Evolutionary conservation across 2,888 invertebrate species (phyloP).

Genomic region (Netelia inedita): DNA sequence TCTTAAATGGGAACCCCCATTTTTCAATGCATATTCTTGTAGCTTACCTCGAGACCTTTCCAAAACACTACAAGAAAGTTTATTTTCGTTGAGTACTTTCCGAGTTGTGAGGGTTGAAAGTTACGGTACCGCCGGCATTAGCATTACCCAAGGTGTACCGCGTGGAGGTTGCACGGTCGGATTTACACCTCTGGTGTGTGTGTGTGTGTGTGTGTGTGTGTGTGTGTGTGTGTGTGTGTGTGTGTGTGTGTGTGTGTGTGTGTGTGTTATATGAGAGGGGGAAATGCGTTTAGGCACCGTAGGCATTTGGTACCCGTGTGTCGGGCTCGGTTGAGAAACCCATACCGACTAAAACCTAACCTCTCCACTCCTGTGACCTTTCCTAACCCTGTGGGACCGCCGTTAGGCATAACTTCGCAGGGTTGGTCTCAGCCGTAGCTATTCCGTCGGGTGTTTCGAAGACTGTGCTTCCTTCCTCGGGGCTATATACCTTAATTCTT

Average conservation of each 20-base stretch:
- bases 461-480: conserved; percentile 26
- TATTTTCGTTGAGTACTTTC: no score
- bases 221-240: conserved; percentile 1
- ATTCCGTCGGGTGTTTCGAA: conserved; percentile 28
- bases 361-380: conserved; percentile 16
- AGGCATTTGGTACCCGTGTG: background rate
- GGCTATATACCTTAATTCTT: background rate
- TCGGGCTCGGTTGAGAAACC: conserved; percentile 2
- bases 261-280: background rate
- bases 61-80: no score
- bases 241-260: conserved; percentile 8
- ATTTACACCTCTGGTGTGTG: no score
- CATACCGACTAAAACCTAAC: conserved; percentile 54
- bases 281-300: background rate
- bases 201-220: no score
- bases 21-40: no score
- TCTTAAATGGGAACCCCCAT: no score
- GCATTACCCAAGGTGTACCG: no score
- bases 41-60: no score
- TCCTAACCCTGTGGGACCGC: conserved; percentile 43
- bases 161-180: no score
- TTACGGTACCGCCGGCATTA: no score
- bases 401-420: conserved; percentile 50
- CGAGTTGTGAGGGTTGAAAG: no score
- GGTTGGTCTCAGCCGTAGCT: conserved; percentile 41